Evolutionary conservation across 1,140 invertebrate genomes (phyloP).

Genomic region (Choristoneura fumiferana): DNA sequence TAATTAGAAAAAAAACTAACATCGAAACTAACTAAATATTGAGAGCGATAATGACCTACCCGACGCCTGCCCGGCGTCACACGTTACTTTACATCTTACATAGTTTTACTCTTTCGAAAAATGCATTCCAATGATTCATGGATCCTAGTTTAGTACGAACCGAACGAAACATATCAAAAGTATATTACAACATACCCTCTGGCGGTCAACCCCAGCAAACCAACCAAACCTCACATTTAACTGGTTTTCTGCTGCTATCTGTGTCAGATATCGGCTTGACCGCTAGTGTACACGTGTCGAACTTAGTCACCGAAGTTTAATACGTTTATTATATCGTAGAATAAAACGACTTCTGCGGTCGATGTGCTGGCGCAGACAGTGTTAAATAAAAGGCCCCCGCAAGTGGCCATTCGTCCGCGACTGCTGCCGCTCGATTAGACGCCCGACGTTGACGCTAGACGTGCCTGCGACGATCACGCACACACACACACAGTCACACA

Average conservation of each 20-base stretch:
- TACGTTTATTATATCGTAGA: slow-evolving; percentile 18
- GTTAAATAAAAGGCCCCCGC: slow-evolving; percentile 40
- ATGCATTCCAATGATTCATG: slow-evolving; percentile 28
- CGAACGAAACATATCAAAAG: slow-evolving; percentile 27
- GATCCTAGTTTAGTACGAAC: slow-evolving; percentile 29
- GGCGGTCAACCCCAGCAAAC: background rate
- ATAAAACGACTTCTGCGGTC: slow-evolving; percentile 21
- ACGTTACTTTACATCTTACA: slow-evolving; percentile 14
- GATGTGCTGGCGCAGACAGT: slow-evolving; percentile 9
- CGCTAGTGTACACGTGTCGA: slow-evolving; percentile 28
- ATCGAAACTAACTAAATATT: slow-evolving; percentile 58
- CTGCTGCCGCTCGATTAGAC: background rate
- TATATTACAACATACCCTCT: slow-evolving; percentile 33
- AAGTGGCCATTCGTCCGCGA: slow-evolving; percentile 30
- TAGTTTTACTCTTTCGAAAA: slow-evolving; percentile 20
- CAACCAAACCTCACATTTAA: background rate
- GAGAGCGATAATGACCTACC: slow-evolving; percentile 27
- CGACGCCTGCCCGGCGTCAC: slow-evolving; percentile 9
- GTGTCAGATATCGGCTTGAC: slow-evolving; percentile 2
- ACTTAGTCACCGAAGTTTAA: slow-evolving; percentile 41
- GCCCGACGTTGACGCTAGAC: slow-evolving; percentile 2
- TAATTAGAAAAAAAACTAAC: slow-evolving; percentile 57
- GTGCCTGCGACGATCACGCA: slow-evolving; percentile 24
- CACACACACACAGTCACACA: slow-evolving; percentile 30
- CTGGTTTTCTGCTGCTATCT: too few relatives aligned